Percentiles rank a stretch among this genome's conserved stretches.
Conservation (phyloP, 30 jellyfish, hydroid and myxozoan genomes). For the Aurelia aurita region DNA sequence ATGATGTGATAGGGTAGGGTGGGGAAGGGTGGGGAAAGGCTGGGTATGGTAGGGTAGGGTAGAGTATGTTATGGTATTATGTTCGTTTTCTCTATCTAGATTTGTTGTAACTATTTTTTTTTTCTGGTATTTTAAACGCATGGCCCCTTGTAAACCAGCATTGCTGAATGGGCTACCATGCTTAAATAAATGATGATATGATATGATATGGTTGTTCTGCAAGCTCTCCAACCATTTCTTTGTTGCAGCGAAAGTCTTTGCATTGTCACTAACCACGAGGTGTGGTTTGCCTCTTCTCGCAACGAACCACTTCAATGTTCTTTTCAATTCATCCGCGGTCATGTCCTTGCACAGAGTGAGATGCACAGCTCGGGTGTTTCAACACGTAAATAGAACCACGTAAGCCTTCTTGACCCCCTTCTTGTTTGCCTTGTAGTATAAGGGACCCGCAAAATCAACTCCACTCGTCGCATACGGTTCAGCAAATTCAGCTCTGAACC, state of each 20-base stretch:
- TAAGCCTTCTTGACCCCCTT: conserved; percentile 21
- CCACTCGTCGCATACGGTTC: conserved; percentile 40
- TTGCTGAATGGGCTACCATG: no score
- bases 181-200: no score
- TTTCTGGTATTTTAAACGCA: no score
- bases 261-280: conserved; percentile 55
- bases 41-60: no score
- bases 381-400: conserved; percentile 41
- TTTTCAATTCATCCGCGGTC: conserved; percentile 50
- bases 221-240: conserved; percentile 37
- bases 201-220: no score
- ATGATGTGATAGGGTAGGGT: no score
- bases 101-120: no score
- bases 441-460: conserved; percentile 62
- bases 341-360: conserved; percentile 43
- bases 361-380: conserved; percentile 41
- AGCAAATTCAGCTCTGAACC: conserved; percentile 18
- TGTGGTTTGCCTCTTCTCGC: conserved; percentile 57
- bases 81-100: no score
- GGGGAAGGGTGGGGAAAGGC: no score
- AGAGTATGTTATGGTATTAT: no score
- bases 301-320: conserved; percentile 37
- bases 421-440: conserved; percentile 3
- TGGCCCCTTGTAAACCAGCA: no score
- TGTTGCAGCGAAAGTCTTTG: conserved; percentile 39